These are phyloP conservation scores for Watsonalla binaria DNA, from an alignment of 2,888 invertebrate genomes.

Conservation along the genomic window DNA sequence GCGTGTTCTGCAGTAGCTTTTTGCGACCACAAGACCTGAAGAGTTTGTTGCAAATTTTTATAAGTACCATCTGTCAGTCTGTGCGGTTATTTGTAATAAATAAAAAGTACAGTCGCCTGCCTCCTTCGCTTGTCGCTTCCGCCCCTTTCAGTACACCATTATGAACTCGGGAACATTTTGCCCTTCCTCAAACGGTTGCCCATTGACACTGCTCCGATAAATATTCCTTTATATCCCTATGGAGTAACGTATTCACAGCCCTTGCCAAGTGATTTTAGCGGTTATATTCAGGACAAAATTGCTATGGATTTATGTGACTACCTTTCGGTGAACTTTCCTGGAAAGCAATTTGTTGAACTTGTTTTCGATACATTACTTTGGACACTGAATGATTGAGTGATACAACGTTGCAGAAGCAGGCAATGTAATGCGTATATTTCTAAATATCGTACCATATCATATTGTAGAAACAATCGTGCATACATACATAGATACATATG, in stretches of 20 bases:
- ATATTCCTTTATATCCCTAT: constrained; percentile 8
- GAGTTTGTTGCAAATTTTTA: too few relatives aligned
- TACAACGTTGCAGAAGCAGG: too few relatives aligned
- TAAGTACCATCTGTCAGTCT: too few relatives aligned
- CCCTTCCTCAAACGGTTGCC: neutral
- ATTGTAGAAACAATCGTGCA: too few relatives aligned
- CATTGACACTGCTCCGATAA: constrained; percentile 4
- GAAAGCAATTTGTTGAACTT: neutral
- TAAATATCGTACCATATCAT: too few relatives aligned
- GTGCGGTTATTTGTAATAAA: too few relatives aligned
- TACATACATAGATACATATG: too few relatives aligned
- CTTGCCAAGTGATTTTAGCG: constrained; percentile 4
- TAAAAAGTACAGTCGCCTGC: neutral
- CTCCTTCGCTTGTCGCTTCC: neutral
- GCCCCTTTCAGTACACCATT: neutral
- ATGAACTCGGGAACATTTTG: neutral
- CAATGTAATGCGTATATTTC: too few relatives aligned
- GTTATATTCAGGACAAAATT: neutral
- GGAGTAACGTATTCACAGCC: constrained; percentile 4
- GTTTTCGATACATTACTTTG: neutral
- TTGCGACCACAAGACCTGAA: too few relatives aligned
- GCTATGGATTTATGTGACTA: neutral
- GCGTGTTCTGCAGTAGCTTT: too few relatives aligned
- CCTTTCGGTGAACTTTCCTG: neutral
- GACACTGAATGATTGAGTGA: too few relatives aligned